Base-by-base conservation (phyloP, 2,888 invertebrate genomes). In the Sarcophaga variegata region DNA sequence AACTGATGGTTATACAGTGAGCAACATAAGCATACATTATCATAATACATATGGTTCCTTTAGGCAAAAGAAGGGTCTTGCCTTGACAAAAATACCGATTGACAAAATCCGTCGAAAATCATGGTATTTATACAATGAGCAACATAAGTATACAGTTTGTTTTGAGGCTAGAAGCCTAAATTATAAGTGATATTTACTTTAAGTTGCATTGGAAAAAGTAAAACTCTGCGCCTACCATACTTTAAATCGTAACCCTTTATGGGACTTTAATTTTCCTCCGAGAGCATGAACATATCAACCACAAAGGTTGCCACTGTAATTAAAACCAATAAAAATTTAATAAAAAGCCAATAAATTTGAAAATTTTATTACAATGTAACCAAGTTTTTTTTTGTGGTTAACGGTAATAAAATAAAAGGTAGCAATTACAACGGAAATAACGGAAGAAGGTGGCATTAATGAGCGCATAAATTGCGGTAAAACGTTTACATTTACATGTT, bases 401-500 rank as follows among this genome's bases (percentile, higher is more conserved):
- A 27, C 17, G 59, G 37, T 8, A 20, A 64, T 74, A 25, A 76
- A 64, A n/a, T n/a, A 10, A 10, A 45, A 22, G 54, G 37, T 22
- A 66, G 20, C 27, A 47, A 6, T 25, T 62, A 37, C 47, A 71
- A 20, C 71, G 76, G 59, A 80, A 69, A 2, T 37, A 59, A 59
- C 12, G 64, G 45, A 54, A 75, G 70, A 49, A 75, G 74, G 74
- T 17, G 67, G 27, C 59, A 69, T 83, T 83, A 83, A 81, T 81
- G 69, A 70, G 49, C 62, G 37, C 25, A 69, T 71, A 75, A 81
- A 64, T 83, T 81, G 86, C 78, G 70, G 81, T 75, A 86, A 78
- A 78, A 78, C 70, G 54, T 81, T 78, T 78, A 75, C 66, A 70
- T 25, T 81, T 83, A 37, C 75, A 66, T 75, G 77, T 76, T 75